Evolutionary conservation across 2,113 vertebrate species (phyloP), one percentile per base, ranked within the genome.

Genomic region (mouse (Mus musculus)): DNA sequence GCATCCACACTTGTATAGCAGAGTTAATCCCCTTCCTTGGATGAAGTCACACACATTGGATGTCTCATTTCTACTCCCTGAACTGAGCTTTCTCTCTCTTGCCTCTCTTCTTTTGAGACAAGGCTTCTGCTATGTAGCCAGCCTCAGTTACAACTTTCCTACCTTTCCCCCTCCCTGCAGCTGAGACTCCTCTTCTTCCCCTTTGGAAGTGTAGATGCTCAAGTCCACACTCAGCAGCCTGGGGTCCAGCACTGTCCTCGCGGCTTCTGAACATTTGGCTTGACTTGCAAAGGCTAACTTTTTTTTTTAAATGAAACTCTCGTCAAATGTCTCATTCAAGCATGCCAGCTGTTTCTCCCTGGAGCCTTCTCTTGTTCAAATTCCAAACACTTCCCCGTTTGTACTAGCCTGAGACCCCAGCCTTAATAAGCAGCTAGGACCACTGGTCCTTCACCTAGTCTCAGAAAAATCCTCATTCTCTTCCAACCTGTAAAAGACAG

Each of bases 261-360:
- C 2, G 19, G 16, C 77, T 94, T 89, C 85, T 80, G 36, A 61
- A 3, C 0, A 7, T 36, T 9, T 12, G 11, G 46, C 73, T 78
- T 49, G 22, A 2, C 46, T 72, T 56, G 86, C 67, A 72, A 54
- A 88, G 33, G 20, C 65, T n/a, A 7, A 16, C 36, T 72, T n/a
- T 73, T 36, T 81, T 46, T 46, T 30, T 59, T 95, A 42, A 14
- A 56, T 46, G 46, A 94, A 81, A 3, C 0, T 67, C 65, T 90
- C 61, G 84, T 94, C 72, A 52, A 13, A 61, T 93, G 89, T 69
- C 92, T 87, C 80, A n/a, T 46, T 69, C 69, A 9, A 91, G 26
- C 1, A 30, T 36, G 39, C 56, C 56, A 73, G 84, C 95, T 87
- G 77, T 82, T 73, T 80, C 65, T 52, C 84, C 80, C 92, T 36